Evolutionary conservation across 2,113 vertebrate genomes (phyloP).

Genomic region (Copsychus sechellarum): DNA sequence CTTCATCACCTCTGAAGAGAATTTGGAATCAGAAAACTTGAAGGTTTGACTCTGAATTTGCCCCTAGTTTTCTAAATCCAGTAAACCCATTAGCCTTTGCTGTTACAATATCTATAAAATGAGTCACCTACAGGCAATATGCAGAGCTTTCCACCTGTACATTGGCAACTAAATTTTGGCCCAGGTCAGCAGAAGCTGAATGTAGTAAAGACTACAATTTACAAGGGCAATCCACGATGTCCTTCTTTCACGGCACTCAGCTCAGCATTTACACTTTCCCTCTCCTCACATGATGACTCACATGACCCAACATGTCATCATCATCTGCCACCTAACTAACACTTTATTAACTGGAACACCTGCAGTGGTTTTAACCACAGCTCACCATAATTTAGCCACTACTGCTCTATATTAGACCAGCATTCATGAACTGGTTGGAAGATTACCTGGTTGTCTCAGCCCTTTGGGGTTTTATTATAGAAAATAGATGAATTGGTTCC

Average conservation of each 20-base stretch:
- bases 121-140: neutral
- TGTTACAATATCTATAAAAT: neutral
- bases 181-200: neutral
- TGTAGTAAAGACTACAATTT: neutral
- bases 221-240: neutral
- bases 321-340: neutral
- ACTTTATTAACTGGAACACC: neutral
- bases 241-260: neutral
- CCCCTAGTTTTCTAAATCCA: neutral
- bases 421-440: neutral
- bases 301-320: neutral
- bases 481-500: neutral
- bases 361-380: neutral
- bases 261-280: neutral
- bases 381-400: neutral
- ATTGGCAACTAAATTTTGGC: neutral
- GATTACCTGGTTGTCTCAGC: neutral
- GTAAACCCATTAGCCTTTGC: neutral
- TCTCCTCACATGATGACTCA: neutral
- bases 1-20: neutral
- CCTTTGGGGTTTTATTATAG: neutral
- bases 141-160: neutral
- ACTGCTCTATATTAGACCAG: neutral
- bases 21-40: neutral
- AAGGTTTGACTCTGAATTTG: neutral